Conservation (phyloP, 2,797 vertebrate species). For the Chanos chanos region DNA sequence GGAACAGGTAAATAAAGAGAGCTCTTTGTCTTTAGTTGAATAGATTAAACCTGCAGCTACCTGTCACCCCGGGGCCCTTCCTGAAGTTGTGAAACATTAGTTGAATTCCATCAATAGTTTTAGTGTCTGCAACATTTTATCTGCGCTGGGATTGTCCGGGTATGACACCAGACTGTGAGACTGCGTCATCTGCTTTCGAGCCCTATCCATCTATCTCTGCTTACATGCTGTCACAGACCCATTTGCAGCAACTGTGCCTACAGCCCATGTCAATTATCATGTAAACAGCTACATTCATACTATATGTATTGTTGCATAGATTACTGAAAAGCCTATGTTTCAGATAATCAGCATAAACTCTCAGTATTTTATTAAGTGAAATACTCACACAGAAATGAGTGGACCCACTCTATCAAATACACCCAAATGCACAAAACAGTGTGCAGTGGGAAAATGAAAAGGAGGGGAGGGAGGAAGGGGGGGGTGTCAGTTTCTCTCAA, state of each 20-base stretch:
- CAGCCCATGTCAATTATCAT: constrained; percentile 31
- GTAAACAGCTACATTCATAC: too few relatives aligned
- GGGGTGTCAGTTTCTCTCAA: constrained; percentile 46
- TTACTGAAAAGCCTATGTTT: background rate
- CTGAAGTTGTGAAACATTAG: constrained; percentile 1
- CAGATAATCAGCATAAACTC: constrained; percentile 44
- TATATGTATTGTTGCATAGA: constrained; percentile 7
- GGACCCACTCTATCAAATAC: constrained; percentile 39
- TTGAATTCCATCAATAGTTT: too few relatives aligned
- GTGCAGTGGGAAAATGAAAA: constrained; percentile 24
- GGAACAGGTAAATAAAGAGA: constrained; percentile 71
- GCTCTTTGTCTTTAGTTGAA: constrained; percentile 21
- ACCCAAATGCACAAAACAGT: constrained; percentile 38
- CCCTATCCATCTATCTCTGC: background rate
- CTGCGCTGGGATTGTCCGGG: too few relatives aligned
- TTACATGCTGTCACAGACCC: background rate
- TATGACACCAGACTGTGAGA: too few relatives aligned
- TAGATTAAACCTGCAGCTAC: constrained; percentile 18
- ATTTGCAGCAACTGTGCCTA: too few relatives aligned
- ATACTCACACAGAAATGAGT: constrained; percentile 43
- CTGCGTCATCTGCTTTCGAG: background rate
- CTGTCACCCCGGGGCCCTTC: constrained; percentile 15
- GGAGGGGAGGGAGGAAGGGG: constrained; percentile 18
- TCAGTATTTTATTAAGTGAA: constrained; percentile 45
- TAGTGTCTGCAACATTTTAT: too few relatives aligned